phyloP scores from a whole-genome alignment of 2,797 vertebrate genomes.

The Gymnocypris eckloni region DNA sequence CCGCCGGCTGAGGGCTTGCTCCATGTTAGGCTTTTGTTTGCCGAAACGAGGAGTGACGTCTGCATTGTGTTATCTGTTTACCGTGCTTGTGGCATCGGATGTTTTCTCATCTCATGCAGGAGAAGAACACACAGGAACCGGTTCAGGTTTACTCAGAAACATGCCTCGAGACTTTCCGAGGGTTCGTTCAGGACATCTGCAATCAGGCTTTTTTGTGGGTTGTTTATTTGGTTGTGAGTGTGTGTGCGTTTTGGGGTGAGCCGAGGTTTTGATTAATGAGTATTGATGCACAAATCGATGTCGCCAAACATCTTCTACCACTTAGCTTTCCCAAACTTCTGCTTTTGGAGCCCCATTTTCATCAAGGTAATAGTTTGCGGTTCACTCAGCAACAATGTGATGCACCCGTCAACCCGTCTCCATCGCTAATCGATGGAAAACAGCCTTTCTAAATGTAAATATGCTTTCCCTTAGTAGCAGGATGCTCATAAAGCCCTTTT shows the following conservation, averaged over 20 bases:
- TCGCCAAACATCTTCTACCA: conserved; percentile 46
- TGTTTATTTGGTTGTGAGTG: conserved; percentile 29
- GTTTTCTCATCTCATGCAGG: conserved; percentile 60
- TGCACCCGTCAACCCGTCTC: conserved; percentile 26
- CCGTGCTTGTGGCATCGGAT: conserved; percentile 70
- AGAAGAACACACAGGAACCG: conserved; percentile 36
- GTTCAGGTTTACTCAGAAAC: conserved; percentile 15
- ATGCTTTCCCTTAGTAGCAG: conserved; percentile 2
- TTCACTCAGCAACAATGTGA: conserved; percentile 10
- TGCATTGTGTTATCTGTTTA: conserved; percentile 75
- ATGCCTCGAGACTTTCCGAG: conserved; percentile 35
- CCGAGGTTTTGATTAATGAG: conserved; percentile 30
- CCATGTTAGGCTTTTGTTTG: conserved; percentile 69
- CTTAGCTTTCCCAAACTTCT: conserved; percentile 40
- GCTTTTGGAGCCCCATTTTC: conserved; percentile 25
- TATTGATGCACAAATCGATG: conserved; percentile 27
- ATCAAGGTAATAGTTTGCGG: conserved; percentile 43
- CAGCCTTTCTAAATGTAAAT: conserved; percentile 47
- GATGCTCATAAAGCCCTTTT: conserved; percentile 10
- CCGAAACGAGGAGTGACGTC: conserved; percentile 67
- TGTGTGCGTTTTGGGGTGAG: conserved; percentile 16
- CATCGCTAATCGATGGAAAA: conserved; percentile 38
- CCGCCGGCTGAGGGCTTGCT: conserved; percentile 64
- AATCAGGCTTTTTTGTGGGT: conserved; percentile 22
- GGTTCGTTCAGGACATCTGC: conserved; percentile 43